Base-by-base conservation (phyloP, 2,113 vertebrate genomes). In the Salvelinus alpinus region DNA sequence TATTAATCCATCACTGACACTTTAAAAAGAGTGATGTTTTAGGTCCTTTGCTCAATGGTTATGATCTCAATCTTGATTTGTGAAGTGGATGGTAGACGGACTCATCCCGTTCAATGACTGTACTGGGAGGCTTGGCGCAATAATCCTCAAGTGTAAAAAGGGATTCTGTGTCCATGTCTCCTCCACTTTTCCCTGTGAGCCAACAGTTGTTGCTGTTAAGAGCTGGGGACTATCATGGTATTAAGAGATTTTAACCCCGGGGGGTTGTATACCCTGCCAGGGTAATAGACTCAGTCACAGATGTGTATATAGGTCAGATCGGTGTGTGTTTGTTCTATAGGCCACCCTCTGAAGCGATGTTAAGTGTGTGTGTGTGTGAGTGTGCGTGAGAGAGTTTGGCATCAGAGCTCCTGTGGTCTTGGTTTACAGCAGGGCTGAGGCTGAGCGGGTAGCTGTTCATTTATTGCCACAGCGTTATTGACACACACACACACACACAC, bases 221-320 rank as follows among this genome's bases (percentile, higher is more conserved):
- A 29, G 25, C 51, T 54, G 51, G 51, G 4, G 64, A 29, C 64
- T 70, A 24, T 24, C 68, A 70, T 1, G 66, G 68, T 47, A 70
- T 44, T 22, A 47, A 48, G n/a, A 16, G 11, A n/a, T 24, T 47
- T 44, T 70, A 38, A 47, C 38, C 6, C 31, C 29, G 57, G 31
- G 31, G 31, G 29, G 5, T 6, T 34, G 18, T 14, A 44, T 72
- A n/a, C n/a, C 14, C 9, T 25, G 44, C 44, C 59, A 73, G 4
- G 6, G 4, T 11, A 22, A 24, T 69, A 71, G 51, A 64, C 70
- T 79, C 73, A 18, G 51, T 54, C 12, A 73, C 80, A 86, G 82
- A 85, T 87, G 80, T 73, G 34, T 75, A 85, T 85, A 72, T 87
- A 67, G 81, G 83, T 83, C 79, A 87, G 54, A 48, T 83, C 64